A percentile compares a stretch with the other conserved stretches of the same genome.
Conservation (phyloP, 2,888 invertebrate genomes). For the Trichopria drosophilae region DNA sequence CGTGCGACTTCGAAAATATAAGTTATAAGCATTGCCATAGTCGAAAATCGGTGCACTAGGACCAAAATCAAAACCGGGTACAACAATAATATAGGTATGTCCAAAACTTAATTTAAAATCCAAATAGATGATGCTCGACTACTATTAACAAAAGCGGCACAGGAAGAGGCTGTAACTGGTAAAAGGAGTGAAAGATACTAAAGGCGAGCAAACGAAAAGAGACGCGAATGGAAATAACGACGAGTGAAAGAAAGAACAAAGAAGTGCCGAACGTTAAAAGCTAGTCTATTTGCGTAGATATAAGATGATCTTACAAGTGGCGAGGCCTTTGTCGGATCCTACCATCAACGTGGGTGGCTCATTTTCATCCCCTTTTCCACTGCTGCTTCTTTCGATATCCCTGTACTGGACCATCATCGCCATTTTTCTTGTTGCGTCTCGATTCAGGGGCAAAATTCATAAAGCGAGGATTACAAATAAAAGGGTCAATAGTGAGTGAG, state of each 20-base stretch:
- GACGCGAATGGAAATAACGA: slow-evolving; percentile 23
- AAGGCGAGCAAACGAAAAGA: slow-evolving; percentile 14
- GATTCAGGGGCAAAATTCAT: too few species aligned
- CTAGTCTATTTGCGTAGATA: slow-evolving; percentile 54
- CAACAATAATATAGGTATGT: too few species aligned
- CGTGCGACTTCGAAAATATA: too few species aligned
- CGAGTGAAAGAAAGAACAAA: slow-evolving; percentile 27
- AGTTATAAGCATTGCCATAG: too few species aligned
- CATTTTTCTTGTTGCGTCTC: too few species aligned
- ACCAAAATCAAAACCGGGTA: too few species aligned
- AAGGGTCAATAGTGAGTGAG: too few species aligned
- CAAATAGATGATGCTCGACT: neutral
- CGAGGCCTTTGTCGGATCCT: slow-evolving; percentile 46
- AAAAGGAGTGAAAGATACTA: slow-evolving; percentile 4
- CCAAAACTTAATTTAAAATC: slow-evolving; percentile 6
- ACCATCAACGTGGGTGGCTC: slow-evolving; percentile 47
- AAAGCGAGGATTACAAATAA: too few species aligned
- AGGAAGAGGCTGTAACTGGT: slow-evolving; percentile 18
- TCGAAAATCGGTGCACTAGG: too few species aligned
- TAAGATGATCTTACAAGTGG: slow-evolving; percentile 54
- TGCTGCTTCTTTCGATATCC: slow-evolving; percentile 30
- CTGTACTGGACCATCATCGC: too few species aligned
- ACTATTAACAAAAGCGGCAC: slow-evolving; percentile 4
- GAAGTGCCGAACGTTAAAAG: slow-evolving; percentile 40
- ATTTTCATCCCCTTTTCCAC: slow-evolving; percentile 33